These are phyloP conservation scores for Danaus chrysippus DNA, from an alignment of 2,888 invertebrate genomes.

Conservation along the genomic window DNA sequence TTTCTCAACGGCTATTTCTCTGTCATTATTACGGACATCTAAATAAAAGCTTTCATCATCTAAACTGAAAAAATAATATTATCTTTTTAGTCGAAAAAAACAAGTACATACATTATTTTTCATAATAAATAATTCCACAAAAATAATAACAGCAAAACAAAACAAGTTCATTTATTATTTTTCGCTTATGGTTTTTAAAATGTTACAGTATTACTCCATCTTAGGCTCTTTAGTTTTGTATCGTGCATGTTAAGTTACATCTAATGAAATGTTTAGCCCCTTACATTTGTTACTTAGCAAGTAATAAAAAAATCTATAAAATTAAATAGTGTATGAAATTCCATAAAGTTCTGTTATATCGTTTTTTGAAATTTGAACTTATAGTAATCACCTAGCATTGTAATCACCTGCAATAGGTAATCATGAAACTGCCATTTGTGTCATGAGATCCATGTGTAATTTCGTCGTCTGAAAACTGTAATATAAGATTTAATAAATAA, in stretches of 20 bases:
- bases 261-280: too few relatives aligned
- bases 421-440: slow-evolving; percentile 12
- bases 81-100: not conserved
- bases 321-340: too few relatives aligned
- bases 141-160: too few relatives aligned
- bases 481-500: slow-evolving; percentile 5
- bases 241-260: too few relatives aligned
- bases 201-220: too few relatives aligned
- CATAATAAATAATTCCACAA: too few relatives aligned
- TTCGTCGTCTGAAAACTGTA: slow-evolving; percentile 22
- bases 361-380: not conserved
- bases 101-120: too few relatives aligned
- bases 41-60: slow-evolving; percentile 33
- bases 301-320: too few relatives aligned
- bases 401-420: slow-evolving; percentile 29
- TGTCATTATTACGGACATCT: slow-evolving; percentile 16
- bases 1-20: slow-evolving; percentile 8
- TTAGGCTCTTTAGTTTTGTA: too few relatives aligned
- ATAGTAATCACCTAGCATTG: not conserved
- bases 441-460: not conserved
- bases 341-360: not conserved
- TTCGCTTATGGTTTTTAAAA: too few relatives aligned
- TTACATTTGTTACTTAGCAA: too few relatives aligned
- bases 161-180: too few relatives aligned
- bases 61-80: slow-evolving; percentile 27